Conservation (phyloP, 2,113 vertebrate genomes). For the Caracal caracal region DNA sequence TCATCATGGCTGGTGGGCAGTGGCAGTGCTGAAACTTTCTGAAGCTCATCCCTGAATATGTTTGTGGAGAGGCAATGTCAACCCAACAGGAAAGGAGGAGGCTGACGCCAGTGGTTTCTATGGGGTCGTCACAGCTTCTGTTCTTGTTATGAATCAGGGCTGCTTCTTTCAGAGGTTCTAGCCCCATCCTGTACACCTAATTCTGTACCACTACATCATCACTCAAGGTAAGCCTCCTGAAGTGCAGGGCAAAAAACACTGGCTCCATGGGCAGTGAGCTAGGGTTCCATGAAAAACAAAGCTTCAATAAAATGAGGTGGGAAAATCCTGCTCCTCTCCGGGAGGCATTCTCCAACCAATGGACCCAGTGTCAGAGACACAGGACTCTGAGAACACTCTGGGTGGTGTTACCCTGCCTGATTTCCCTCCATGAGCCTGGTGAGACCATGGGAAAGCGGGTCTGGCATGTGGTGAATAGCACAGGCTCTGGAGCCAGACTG, state of each 20-base stretch:
- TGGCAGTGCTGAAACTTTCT: not conserved
- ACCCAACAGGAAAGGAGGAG: not conserved
- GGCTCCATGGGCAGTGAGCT: not conserved
- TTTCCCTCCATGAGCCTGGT: not conserved
- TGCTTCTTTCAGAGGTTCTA: not conserved
- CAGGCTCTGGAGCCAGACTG: not conserved
- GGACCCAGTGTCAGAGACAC: not conserved
- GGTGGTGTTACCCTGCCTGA: not conserved
- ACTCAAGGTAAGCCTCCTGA: not conserved
- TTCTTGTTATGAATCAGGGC: not conserved
- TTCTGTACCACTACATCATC: not conserved
- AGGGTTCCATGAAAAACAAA: not conserved
- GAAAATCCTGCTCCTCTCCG: not conserved
- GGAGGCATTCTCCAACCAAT: too few species aligned
- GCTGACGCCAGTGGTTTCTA: not conserved
- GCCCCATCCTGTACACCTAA: not conserved
- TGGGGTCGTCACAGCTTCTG: not conserved
- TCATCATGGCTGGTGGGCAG: accelerated
- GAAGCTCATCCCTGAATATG: not conserved
- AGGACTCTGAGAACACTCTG: not conserved
- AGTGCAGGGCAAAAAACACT: not conserved
- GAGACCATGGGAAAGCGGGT: not conserved
- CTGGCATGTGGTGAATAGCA: not conserved
- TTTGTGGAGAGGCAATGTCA: not conserved
- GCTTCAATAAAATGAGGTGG: not conserved